These are phyloP conservation scores for Riptortus pedestris DNA, from an alignment of 1,140 invertebrate species.

Conservation along the genomic window DNA sequence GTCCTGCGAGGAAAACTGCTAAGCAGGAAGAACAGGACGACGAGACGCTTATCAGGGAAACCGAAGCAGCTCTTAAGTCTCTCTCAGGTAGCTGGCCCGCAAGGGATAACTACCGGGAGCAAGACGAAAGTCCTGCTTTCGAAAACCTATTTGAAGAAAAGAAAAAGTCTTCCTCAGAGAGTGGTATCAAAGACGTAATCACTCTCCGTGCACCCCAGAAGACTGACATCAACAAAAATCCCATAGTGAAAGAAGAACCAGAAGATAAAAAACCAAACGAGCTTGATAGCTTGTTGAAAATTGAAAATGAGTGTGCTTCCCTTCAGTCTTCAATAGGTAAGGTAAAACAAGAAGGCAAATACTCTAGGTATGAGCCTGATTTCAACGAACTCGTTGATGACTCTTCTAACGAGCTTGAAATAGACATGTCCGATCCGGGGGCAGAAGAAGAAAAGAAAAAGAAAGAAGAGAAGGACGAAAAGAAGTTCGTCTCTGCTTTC, in stretches of 20 bases:
- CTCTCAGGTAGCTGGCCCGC: slow-evolving; percentile 70
- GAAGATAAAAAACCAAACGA: slow-evolving; percentile 37
- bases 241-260: slow-evolving; percentile 23
- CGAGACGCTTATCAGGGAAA: slow-evolving; percentile 70
- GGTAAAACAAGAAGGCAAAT: slow-evolving; percentile 37
- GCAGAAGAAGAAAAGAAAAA: slow-evolving; percentile 39
- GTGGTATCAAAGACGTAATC: slow-evolving; percentile 53
- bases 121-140: slow-evolving; percentile 55
- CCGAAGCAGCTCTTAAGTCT: slow-evolving; percentile 71
- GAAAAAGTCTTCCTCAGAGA: slow-evolving; percentile 47
- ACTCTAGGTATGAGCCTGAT: slow-evolving; percentile 56
- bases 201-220: slow-evolving; percentile 47
- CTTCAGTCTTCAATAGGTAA: slow-evolving; percentile 39
- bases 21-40: slow-evolving; percentile 47
- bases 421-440: slow-evolving; percentile 51
- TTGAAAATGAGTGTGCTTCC: slow-evolving; percentile 43
- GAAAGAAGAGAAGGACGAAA: slow-evolving; percentile 37
- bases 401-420: slow-evolving; percentile 65
- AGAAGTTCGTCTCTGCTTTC: slow-evolving; percentile 50
- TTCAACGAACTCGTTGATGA: slow-evolving; percentile 67
- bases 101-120: slow-evolving; percentile 51
- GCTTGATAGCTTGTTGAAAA: slow-evolving; percentile 43
- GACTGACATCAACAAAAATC: slow-evolving; percentile 28
- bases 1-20: slow-evolving; percentile 42
- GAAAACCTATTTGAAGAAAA: slow-evolving; percentile 79